Conservation (phyloP, 2,113 vertebrate genomes). For the Microcebus tavaratra region DNA sequence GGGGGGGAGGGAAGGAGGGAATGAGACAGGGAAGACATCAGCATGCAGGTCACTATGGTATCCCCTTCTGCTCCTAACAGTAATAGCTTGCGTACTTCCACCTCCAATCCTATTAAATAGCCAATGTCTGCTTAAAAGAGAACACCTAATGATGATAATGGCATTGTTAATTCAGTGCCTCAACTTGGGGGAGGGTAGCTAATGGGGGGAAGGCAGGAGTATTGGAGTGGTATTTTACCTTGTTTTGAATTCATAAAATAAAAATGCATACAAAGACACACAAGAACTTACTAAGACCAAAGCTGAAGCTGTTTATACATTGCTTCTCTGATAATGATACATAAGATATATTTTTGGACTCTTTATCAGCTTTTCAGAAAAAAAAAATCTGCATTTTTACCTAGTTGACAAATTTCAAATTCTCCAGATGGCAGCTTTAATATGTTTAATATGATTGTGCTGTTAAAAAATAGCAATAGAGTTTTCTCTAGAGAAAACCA, state of each 20-base stretch:
- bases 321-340: slow-evolving; percentile 35
- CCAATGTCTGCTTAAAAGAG: neutral
- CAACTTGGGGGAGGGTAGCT: neutral
- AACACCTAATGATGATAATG: neutral
- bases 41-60: neutral
- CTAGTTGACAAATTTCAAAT: slow-evolving; percentile 64
- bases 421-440: slow-evolving; percentile 71
- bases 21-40: neutral
- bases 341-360: neutral
- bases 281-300: neutral
- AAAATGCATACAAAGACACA: neutral
- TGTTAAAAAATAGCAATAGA: slow-evolving; percentile 71
- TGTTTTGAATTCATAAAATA: slow-evolving; percentile 23
- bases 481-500: slow-evolving; percentile 57
- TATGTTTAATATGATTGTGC: slow-evolving; percentile 66
- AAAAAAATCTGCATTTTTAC: slow-evolving; percentile 54
- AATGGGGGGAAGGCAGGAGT: neutral
- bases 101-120: neutral
- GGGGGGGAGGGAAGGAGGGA: neutral
- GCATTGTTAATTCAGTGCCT: neutral
- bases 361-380: slow-evolving; percentile 23
- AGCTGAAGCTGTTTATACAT: neutral
- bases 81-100: fast-evolving
- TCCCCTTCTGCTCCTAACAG: neutral
- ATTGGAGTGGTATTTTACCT: neutral